Evolutionary conservation across 2,113 vertebrate species (phyloP), one percentile per base, ranked within the genome.

Genomic region (Tachysurus vachellii): DNA sequence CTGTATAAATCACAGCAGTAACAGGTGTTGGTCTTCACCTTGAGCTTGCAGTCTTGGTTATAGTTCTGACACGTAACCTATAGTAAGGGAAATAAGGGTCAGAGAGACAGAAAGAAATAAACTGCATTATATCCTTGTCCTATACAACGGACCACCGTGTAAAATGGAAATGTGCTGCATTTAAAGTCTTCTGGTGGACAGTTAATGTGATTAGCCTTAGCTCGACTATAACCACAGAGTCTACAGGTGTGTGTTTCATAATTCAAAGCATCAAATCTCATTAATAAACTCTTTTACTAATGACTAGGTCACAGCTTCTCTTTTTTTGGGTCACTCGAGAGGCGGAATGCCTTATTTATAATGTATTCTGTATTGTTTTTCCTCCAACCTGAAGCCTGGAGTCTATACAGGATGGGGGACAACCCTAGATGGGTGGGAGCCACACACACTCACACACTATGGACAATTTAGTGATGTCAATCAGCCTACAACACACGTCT

Each of bases 1-100:
- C 94, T 93, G 91, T 96, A 97, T 64, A 99, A 94, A 92, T 99
- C 96, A 88, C 98, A 99, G 95, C 98, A 99, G 91, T 97, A 99
- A 91, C 98, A 99, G 0, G 97, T 98, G 92, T 97, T 96, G 90
- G 96, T 96, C 91, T 93, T 96, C 89, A 99, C 88, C 90, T 94
- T 97, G 88, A 99, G 89, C 87, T 93, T 95, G 89, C 98, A 99
- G 0, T 91, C 79, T 85, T 91, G 95, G 13, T 93, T 94, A 82
- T 92, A 92, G 0, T 94, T 95, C 44, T 92, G 94, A 88, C 98
- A 99, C 0, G 92, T 95, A 83, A 98, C 96, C 98, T 99, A 92
- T 89, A 14, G 87, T 47, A 84, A 47, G 26, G 47, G n/a, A 26
- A 17, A 53, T 53, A 84, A n/a, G 11, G 23, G 2, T 0, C 44